phyloP scores from a whole-genome alignment of 2,888 invertebrate genomes.

The Sabellastarte sp. region DNA sequence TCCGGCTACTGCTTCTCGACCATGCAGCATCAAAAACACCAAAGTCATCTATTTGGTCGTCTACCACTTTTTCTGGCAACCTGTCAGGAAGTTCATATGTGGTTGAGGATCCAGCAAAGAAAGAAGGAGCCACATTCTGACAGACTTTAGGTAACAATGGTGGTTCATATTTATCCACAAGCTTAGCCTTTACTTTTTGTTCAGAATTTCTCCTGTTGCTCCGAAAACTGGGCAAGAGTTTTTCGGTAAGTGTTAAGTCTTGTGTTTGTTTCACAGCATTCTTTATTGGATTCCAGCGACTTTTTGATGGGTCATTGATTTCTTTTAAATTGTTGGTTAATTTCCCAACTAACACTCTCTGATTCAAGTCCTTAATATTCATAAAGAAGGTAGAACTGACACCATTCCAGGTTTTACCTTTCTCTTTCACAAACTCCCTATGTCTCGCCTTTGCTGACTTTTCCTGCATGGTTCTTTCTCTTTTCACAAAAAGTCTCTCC shows the following conservation, averaged over 20 bases:
- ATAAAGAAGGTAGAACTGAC: constrained; percentile 31
- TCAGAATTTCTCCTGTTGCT: not conserved
- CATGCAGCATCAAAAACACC: not conserved
- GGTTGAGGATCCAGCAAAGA: constrained; percentile 37
- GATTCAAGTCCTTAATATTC: constrained; percentile 41
- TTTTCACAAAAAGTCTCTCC: not conserved
- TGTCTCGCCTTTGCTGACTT: not conserved
- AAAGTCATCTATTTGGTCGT: not conserved
- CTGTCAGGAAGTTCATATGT: constrained; percentile 37
- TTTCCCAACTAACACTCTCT: constrained; percentile 38
- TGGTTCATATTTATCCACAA: constrained; percentile 35
- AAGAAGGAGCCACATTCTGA: constrained; percentile 35
- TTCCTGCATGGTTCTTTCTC: not conserved
- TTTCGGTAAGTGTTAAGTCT: no score
- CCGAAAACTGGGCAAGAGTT: no score
- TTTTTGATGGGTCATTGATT: not conserved
- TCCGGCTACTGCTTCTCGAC: not conserved
- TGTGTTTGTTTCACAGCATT: no score
- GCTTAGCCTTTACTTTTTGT: not conserved
- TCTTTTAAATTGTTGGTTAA: constrained; percentile 3
- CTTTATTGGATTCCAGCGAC: not conserved
- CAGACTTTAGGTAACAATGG: constrained; percentile 39
- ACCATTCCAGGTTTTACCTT: not conserved
- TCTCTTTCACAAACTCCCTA: no score
- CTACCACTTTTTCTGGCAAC: constrained; percentile 23